A percentile compares a stretch with the other conserved stretches of the same genome.
phyloP scores from a whole-genome alignment of 1,140 invertebrate genomes.

The Drosophila melanica region DNA sequence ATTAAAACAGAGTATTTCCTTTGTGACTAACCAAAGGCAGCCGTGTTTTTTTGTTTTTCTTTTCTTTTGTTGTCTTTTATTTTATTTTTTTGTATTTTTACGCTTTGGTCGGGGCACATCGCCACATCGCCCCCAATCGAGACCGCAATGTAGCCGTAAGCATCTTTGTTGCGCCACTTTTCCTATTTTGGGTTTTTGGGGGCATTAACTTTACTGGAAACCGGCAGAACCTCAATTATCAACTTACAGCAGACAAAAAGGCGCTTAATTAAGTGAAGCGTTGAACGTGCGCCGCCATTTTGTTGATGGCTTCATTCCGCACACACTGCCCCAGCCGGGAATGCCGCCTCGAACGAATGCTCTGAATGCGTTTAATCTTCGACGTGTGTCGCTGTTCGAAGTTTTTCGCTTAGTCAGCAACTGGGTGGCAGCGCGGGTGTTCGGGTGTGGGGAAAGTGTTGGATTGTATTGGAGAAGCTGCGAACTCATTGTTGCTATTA shows the following conservation, averaged over 20 bases:
- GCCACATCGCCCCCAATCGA: background rate
- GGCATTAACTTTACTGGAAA: constrained; percentile 72
- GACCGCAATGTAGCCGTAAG: constrained; percentile 17
- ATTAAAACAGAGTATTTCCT: background rate
- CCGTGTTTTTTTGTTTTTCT: constrained; percentile 1
- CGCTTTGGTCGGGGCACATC: background rate
- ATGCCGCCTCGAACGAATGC: constrained; percentile 6
- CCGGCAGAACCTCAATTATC: constrained; percentile 75
- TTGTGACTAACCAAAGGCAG: background rate
- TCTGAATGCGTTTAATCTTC: constrained; percentile 35
- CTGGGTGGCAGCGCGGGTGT: too few relatives aligned
- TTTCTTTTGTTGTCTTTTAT: background rate
- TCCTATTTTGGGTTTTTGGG: constrained; percentile 50
- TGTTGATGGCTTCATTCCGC: constrained; percentile 25
- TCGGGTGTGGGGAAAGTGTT: too few relatives aligned
- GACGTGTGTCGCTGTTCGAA: constrained; percentile 31
- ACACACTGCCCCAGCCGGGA: background rate
- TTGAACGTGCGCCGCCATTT: constrained; percentile 68
- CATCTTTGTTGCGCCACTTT: constrained; percentile 58
- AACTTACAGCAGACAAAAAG: constrained; percentile 75
- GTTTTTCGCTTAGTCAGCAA: constrained; percentile 43
- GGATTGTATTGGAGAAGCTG: background rate
- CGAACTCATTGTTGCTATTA: constrained; percentile 31
- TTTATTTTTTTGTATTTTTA: constrained; percentile 8
- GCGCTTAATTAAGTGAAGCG: constrained; percentile 78